A percentile compares a stretch with the other conserved stretches of the same genome.
phyloP scores from a whole-genome alignment of 2,888 invertebrate species.

The Thalpophila matura region DNA sequence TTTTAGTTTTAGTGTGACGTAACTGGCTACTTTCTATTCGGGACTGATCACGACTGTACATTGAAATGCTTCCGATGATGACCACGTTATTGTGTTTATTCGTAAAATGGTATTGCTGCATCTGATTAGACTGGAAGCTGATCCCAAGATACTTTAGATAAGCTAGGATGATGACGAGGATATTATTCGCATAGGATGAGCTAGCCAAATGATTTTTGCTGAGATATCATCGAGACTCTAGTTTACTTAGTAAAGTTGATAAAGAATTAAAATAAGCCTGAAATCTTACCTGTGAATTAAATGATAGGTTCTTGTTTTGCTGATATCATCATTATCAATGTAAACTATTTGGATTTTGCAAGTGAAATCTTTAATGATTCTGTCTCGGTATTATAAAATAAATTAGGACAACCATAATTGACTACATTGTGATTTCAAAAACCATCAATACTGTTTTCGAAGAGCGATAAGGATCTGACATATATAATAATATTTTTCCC shows the following conservation, averaged over 20 bases:
- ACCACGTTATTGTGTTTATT: conserved; percentile 26
- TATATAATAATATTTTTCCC: conserved; percentile 37
- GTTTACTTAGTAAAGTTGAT: background rate
- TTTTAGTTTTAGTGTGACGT: conserved; percentile 74
- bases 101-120: background rate
- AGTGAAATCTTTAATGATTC: no score
- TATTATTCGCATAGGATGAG: conserved; percentile 1
- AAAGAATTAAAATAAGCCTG: background rate
- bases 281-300: background rate
- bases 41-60: conserved; percentile 47
- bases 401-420: background rate
- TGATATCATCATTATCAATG: background rate
- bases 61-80: conserved; percentile 38
- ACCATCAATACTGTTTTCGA: background rate
- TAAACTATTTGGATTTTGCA: background rate
- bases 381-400: no score
- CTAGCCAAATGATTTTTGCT: background rate
- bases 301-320: background rate
- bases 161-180: background rate
- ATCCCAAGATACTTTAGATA: background rate
- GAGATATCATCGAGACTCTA: background rate
- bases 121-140: conserved; percentile 6
- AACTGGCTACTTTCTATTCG: conserved; percentile 65
- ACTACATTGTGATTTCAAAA: no score
- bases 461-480: conserved; percentile 31